These are phyloP conservation scores for Epirrita christyi DNA, from an alignment of 2,888 invertebrate species.

Conservation along the genomic window DNA sequence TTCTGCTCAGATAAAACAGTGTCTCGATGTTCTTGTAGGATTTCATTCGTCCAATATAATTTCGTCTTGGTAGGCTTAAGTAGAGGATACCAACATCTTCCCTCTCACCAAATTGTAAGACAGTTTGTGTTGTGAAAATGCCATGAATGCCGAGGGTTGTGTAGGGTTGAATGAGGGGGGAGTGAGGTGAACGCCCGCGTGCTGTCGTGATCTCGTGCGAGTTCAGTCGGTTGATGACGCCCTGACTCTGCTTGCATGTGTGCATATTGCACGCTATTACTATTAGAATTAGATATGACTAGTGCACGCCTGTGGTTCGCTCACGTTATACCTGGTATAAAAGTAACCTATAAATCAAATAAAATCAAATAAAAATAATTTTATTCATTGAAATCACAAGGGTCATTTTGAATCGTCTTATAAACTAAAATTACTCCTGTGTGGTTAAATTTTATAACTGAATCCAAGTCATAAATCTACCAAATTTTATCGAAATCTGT, in stretches of 20 bases:
- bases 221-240: conserved; percentile 23
- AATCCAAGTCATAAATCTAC: too few relatives aligned
- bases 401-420: too few relatives aligned
- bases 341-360: too few relatives aligned
- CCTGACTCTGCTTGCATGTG: conserved; percentile 32
- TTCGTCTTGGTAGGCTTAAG: background rate
- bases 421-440: too few relatives aligned
- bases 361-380: too few relatives aligned
- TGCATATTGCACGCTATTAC: conserved; percentile 34
- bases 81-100: conserved; percentile 2
- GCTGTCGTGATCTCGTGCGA: conserved; percentile 49
- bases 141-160: conserved; percentile 46
- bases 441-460: too few relatives aligned
- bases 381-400: too few relatives aligned
- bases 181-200: conserved; percentile 62
- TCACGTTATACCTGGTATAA: too few relatives aligned
- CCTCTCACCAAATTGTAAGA: conserved; percentile 19
- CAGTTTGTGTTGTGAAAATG: conserved; percentile 38
- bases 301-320: background rate
- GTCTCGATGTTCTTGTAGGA: background rate
- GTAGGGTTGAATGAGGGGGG: conserved; percentile 50
- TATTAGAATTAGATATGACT: conserved; percentile 4
- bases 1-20: background rate
- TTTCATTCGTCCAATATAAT: background rate
- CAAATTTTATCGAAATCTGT: too few relatives aligned